Evolutionary conservation across 2,797 vertebrate genomes (phyloP), one percentile per base, ranked within the genome.

Genomic region (Phylloscopus collybita): DNA sequence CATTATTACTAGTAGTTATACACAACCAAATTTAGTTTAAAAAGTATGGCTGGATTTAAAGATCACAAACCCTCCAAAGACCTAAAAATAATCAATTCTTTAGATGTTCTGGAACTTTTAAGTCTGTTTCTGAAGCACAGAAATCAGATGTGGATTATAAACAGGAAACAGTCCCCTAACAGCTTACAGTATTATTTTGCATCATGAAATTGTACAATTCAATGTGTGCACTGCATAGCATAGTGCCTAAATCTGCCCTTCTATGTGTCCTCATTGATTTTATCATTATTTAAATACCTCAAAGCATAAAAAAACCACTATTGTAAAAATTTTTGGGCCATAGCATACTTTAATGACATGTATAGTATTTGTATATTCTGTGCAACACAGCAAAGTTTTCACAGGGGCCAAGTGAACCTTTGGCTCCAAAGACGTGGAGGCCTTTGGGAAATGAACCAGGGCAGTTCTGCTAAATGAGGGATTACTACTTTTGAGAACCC

Each of bases 41-140:
- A 51, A 91, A 95, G 93, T 79, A n/a, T 7, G 40, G 47, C 66
- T 84, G 60, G 40, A 88, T 94, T 94, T 85, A 89, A 78, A 69
- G 27, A 44, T 60, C 60, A 82, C 34, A 72, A 61, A 80, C 19
- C 15, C 47, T 66, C 34, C 13, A 71, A 94, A 86, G 73, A 60
- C 30, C 29, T 51, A 78, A 96, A 92, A 92, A 75, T 81, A 83
- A 95, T 71, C 65, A 88, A 34, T 76, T 71, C 61, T 91, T 90
- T 64, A 75, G 80, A 80, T 11, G 3, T 90, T 91, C 66, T 85
- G 80, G 34, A 85, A 19, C 32, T 91, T 93, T 88, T 47, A 92
- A 82, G 38, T 66, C 20, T 34, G 16, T 59, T 96, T 90, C 70
- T 90, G 80, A 29, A 66, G 44, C 36, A 51, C 44, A 71, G 67